These are phyloP conservation scores for Edolisoma coerulescens DNA, from an alignment of 2,113 vertebrate species.

Conservation along the genomic window DNA sequence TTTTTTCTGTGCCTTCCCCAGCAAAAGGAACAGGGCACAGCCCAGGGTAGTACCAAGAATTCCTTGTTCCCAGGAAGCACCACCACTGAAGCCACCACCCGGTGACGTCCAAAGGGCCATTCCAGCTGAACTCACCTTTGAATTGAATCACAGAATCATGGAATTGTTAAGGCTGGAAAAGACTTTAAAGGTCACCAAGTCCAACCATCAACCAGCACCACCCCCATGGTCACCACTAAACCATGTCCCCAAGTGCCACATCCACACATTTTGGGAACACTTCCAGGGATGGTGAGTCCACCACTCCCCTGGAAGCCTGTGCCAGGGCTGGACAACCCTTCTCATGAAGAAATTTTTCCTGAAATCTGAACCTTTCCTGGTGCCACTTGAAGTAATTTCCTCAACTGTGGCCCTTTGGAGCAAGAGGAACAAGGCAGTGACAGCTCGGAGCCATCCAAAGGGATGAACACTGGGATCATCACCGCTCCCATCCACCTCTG, in stretches of 20 bases:
- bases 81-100: background rate
- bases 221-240: background rate
- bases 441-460: background rate
- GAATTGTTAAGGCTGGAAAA: background rate
- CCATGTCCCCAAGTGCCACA: rapidly evolving
- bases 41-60: background rate
- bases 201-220: background rate
- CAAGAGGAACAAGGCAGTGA: background rate
- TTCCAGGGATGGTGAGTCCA: background rate
- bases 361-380: background rate
- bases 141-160: rapidly evolving
- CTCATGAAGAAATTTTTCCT: background rate
- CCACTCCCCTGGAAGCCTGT: background rate
- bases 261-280: background rate
- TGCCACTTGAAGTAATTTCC: background rate
- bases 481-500: background rate
- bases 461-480: background rate
- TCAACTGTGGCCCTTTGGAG: background rate
- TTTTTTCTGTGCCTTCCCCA: background rate
- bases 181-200: background rate
- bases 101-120: background rate
- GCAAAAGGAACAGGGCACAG: background rate
- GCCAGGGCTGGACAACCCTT: background rate
- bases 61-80: background rate
- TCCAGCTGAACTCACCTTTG: background rate